These are phyloP conservation scores for Caradrina kadenii DNA, from an alignment of 2,888 invertebrate species.

Conservation along the genomic window DNA sequence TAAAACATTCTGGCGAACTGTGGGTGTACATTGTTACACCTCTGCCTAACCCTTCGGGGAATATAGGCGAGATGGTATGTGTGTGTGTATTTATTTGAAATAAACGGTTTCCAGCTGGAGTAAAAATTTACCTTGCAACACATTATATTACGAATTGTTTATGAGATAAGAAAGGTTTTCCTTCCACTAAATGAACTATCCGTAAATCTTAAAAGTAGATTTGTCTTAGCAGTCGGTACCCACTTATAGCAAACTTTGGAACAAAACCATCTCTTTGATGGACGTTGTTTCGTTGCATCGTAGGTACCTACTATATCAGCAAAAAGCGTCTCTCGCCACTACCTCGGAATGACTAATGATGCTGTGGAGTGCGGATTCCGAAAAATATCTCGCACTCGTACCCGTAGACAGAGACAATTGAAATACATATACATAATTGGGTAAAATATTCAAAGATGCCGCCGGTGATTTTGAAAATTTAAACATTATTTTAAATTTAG, in stretches of 20 bases:
- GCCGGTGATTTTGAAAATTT: constrained; percentile 27
- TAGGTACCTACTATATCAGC: constrained; percentile 63
- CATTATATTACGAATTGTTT: too few species aligned
- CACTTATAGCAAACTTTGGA: constrained; percentile 14
- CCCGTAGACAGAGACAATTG: constrained; percentile 80
- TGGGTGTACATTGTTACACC: too few species aligned
- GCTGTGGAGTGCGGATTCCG: constrained; percentile 75
- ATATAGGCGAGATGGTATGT: too few species aligned
- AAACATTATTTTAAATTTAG: background rate
- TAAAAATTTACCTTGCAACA: too few species aligned
- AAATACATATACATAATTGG: constrained; percentile 79
- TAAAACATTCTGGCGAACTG: too few species aligned
- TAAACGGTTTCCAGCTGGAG: too few species aligned
- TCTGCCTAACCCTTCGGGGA: too few species aligned
- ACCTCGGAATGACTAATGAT: constrained; percentile 85
- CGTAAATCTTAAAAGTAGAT: background rate
- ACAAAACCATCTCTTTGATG: constrained; percentile 32
- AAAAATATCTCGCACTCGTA: constrained; percentile 80
- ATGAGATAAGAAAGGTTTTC: too few species aligned
- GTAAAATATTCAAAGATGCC: constrained; percentile 60
- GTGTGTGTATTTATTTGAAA: too few species aligned
- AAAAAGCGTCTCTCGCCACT: constrained; percentile 80
- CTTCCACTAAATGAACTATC: too few species aligned
- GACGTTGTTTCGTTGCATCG: constrained; percentile 73
- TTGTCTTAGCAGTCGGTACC: background rate